Evolutionary conservation across 2,888 invertebrate genomes (phyloP).

Genomic region (Epinotia demarniana): DNA sequence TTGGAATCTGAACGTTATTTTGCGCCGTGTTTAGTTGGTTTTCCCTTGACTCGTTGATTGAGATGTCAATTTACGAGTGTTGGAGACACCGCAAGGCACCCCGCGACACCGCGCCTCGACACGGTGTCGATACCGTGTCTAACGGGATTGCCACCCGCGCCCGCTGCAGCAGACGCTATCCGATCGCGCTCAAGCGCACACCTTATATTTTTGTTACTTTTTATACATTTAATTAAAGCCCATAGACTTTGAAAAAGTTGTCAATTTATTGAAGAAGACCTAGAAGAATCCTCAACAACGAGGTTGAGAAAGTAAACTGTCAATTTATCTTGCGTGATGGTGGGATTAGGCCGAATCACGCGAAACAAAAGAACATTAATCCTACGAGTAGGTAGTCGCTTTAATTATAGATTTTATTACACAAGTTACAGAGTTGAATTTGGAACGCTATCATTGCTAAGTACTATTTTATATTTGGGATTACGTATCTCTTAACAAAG

Average conservation of each 20-base stretch:
- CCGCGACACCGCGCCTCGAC: no score
- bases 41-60: not conserved
- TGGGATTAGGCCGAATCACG: constrained; percentile 17
- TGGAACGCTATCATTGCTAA: not conserved
- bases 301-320: constrained; percentile 14
- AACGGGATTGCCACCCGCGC: no score
- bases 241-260: no score
- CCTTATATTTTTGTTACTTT: no score
- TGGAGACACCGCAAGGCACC: no score
- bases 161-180: no score
- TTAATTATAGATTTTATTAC: not conserved
- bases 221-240: no score
- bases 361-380: constrained; percentile 1
- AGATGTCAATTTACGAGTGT: constrained; percentile 20
- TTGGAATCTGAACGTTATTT: not conserved
- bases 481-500: not conserved
- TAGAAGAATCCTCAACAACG: no score
- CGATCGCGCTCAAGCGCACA: no score
- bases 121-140: no score
- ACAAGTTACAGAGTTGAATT: constrained; percentile 4
- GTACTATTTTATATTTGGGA: not conserved
- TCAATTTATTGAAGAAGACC: no score
- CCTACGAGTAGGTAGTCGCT: no score
- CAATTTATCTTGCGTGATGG: constrained; percentile 28
- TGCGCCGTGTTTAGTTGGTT: not conserved